These are phyloP conservation scores for Brachyhypopomus occidentalis DNA, from an alignment of 2,113 vertebrate species.

Conservation along the genomic window DNA sequence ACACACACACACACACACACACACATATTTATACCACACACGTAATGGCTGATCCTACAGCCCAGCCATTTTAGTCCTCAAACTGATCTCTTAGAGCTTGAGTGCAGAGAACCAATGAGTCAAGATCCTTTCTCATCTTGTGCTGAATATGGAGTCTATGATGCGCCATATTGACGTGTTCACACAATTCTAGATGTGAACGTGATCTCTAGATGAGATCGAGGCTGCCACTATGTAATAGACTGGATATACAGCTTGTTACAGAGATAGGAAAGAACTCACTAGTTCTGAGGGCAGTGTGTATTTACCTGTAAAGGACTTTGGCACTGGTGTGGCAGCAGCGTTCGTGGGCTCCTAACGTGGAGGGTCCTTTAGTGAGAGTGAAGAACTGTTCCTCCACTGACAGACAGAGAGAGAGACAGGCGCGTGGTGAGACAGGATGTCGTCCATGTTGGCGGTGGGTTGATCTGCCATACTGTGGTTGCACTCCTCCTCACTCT, in stretches of 20 bases:
- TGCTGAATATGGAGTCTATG: not conserved
- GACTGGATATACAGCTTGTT: not conserved
- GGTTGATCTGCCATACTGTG: slow-evolving; percentile 68
- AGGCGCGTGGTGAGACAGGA: slow-evolving; percentile 69
- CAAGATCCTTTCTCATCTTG: not conserved
- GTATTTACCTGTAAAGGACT: slow-evolving; percentile 41
- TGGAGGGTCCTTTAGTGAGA: slow-evolving; percentile 33
- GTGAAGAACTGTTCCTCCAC: slow-evolving; percentile 36
- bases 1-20: slow-evolving; percentile 38
- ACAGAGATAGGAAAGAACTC: not conserved
- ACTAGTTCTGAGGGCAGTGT: not conserved
- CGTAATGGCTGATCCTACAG: slow-evolving; percentile 28
- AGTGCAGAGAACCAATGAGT: not conserved
- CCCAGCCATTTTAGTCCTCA: slow-evolving; percentile 7
- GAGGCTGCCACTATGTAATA: not conserved
- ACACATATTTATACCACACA: slow-evolving; percentile 26
- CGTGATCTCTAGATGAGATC: not conserved
- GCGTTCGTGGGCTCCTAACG: not conserved
- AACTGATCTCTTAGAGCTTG: not conserved
- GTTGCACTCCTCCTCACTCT: slow-evolving; percentile 71
- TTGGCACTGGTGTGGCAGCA: not conserved
- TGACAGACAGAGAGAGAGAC: slow-evolving; percentile 39
- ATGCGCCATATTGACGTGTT: slow-evolving; percentile 10
- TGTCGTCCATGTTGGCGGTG: slow-evolving; percentile 66
- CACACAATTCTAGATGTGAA: not conserved